Base-by-base conservation (phyloP, 2,797 vertebrate species). In the Microchirus variegatus region DNA sequence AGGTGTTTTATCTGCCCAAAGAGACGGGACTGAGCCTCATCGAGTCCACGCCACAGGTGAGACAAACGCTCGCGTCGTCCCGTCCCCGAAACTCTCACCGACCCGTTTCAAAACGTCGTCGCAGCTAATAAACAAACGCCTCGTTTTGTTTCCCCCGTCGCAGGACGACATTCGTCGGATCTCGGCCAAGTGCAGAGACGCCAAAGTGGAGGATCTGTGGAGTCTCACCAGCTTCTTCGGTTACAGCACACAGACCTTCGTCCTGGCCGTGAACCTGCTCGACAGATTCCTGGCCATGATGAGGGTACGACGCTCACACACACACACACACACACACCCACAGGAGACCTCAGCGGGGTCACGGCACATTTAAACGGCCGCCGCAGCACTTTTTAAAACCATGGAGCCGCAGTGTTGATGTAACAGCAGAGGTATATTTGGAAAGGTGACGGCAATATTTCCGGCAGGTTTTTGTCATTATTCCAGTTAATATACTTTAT, bases 251-350 rank as follows among this genome's bases (percentile, higher is more conserved):
- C 95, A 97, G 91, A 98, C 96, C 0, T 99, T 99, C 72, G 97
- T 97, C 73, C 87, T 97, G 87, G 95, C 98, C 50, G 96, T 98
- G 42, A 99, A 97, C 91, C 94, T 98, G 84, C 88, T 99, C 87
- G 98, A 99, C 89, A 94, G 98, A 87, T 99, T 99, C 85, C 80
- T 99, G 86, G 96, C 98, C 74, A 93, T 97, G 77, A 99, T 99
- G 91, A 97, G 95, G 96, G 98, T 98, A 93, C 10, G 63, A 49
- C 4, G 18, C 4, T 3, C 16, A 48, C 9, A 14, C 26, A 16
- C 16, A 26, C 15, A 7, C 9, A 57, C 3, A n/a, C n/a, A n/a
- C n/a, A n/a, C n/a, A n/a, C 52, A 53, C 44, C 57, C 55, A 62
- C 0, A 1, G 1, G 18, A 41, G 5, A 37, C 35, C 10, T 31